A percentile compares a stretch with the other conserved stretches of the same genome.
Conservation (phyloP, 2,888 invertebrate species). For the Coremacera marginata region DNA sequence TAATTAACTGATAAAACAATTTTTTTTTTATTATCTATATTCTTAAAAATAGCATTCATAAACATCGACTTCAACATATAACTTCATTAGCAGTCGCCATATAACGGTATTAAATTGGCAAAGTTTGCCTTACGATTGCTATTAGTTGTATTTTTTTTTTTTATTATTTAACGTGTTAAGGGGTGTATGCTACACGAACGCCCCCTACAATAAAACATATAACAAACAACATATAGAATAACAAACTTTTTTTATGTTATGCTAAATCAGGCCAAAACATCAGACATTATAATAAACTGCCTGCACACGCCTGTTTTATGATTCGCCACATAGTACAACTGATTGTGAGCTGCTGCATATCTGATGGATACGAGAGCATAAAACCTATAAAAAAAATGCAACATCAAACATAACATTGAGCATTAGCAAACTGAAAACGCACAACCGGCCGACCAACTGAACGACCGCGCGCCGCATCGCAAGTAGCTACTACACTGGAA, state of each 20-base stretch:
- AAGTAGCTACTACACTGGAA: constrained; percentile 47
- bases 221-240: background rate
- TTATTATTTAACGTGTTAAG: background rate
- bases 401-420: background rate
- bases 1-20: no score
- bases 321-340: constrained; percentile 48
- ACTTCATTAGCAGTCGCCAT: no score
- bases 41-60: no score
- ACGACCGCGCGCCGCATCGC: constrained; percentile 1
- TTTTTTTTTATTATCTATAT: no score
- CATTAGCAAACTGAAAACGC: background rate
- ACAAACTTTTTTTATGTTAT: no score
- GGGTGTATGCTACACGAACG: background rate
- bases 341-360: constrained; percentile 16
- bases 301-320: constrained; percentile 67
- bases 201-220: background rate
- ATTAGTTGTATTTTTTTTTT: background rate
- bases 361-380: constrained; percentile 17
- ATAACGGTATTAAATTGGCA: no score
- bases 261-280: constrained; percentile 18
- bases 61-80: no score
- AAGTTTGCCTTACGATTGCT: background rate
- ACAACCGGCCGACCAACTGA: background rate
- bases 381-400: no score
- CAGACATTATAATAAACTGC: constrained; percentile 62